phyloP scores from a whole-genome alignment of 2,888 invertebrate genomes.

The Himalopsyche tibetana region DNA sequence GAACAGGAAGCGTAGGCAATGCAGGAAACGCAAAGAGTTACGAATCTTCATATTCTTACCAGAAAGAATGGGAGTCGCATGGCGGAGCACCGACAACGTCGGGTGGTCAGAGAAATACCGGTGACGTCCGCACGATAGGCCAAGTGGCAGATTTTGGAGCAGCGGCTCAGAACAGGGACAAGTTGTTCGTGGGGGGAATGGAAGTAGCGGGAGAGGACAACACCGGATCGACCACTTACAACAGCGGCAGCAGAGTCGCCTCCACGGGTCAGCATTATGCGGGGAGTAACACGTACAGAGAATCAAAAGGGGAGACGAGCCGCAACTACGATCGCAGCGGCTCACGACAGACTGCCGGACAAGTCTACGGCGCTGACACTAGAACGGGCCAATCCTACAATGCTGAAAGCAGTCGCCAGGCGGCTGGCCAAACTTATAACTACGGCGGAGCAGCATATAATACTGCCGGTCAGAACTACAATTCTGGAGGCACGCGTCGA shows the following conservation, averaged over 20 bases:
- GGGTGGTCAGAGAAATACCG: background rate
- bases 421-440: background rate
- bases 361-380: background rate
- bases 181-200: constrained; percentile 44
- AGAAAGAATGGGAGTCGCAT: constrained; percentile 59
- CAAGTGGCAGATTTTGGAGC: constrained; percentile 48
- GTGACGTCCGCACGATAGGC: background rate
- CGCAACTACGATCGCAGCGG: background rate
- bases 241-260: constrained; percentile 58
- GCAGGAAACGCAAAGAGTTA: constrained; percentile 48
- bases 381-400: background rate
- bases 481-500: background rate
- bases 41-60: constrained; percentile 60
- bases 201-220: constrained; percentile 70
- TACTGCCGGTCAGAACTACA: background rate
- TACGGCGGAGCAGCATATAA: background rate
- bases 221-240: constrained; percentile 66
- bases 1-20: background rate
- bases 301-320: constrained; percentile 28
- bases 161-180: constrained; percentile 56
- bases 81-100: constrained; percentile 35
- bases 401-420: background rate
- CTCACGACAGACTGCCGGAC: background rate
- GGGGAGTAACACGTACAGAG: constrained; percentile 39
- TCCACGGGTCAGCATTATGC: constrained; percentile 49